phyloP scores from a whole-genome alignment of 2,113 vertebrate genomes.

The Micromys minutus region DNA sequence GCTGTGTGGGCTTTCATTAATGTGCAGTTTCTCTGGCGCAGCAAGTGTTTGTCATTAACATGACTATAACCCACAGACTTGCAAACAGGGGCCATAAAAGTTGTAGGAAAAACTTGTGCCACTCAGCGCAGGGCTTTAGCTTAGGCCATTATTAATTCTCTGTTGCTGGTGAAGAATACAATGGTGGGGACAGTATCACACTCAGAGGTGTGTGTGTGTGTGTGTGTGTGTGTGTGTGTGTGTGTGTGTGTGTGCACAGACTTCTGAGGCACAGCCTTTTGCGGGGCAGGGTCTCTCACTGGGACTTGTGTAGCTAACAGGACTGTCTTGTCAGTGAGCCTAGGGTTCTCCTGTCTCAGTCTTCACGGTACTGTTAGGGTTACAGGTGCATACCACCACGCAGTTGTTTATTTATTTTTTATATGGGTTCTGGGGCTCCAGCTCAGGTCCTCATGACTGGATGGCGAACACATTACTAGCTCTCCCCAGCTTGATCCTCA shows the following conservation, averaged over 20 bases:
- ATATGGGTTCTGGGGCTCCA: not conserved
- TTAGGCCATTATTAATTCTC: not conserved
- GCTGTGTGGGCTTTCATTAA: slow-evolving; percentile 79
- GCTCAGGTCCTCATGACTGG: not conserved
- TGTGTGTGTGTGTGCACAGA: not conserved
- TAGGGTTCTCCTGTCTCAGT: not conserved
- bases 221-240: not conserved
- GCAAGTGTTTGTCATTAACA: slow-evolving; percentile 69
- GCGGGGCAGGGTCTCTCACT: not conserved
- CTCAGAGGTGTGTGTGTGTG: not conserved
- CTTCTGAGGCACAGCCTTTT: not conserved
- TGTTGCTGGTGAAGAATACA: not conserved
- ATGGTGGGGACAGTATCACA: not conserved
- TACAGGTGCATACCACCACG: not conserved
- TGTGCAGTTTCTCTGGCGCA: slow-evolving; percentile 74
- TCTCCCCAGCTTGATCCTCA: not conserved
- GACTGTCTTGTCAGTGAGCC: not conserved
- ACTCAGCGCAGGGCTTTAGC: not conserved
- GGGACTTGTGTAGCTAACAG: not conserved
- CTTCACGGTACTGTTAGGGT: not conserved
- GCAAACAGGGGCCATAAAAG: slow-evolving; percentile 63
- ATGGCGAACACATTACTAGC: not conserved
- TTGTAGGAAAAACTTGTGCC: not conserved
- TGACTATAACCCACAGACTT: not conserved
- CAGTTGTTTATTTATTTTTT: not conserved